A percentile compares a stretch with the other conserved stretches of the same genome.
These are phyloP conservation scores for Tetramorium bicarinatum DNA, from an alignment of 2,888 invertebrate species.

Conservation along the genomic window DNA sequence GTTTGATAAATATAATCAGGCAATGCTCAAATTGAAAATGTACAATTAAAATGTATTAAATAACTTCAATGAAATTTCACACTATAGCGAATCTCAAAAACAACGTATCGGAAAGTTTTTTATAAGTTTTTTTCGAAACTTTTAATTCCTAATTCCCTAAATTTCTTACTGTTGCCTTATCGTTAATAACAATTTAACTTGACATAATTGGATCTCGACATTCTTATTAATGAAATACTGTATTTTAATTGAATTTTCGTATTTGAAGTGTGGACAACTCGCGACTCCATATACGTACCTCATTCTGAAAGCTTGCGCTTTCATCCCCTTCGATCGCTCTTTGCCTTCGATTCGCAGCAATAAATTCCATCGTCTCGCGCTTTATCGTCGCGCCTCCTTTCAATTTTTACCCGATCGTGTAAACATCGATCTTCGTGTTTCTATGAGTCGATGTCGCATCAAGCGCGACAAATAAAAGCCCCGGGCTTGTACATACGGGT, in stretches of 20 bases:
- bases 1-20: neutral
- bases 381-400: slow-evolving; percentile 25
- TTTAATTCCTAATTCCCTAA: neutral
- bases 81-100: neutral
- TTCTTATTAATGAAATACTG: neutral
- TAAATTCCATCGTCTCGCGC: slow-evolving; percentile 32
- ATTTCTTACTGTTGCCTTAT: neutral
- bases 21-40: neutral
- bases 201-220: neutral
- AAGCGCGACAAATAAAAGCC: slow-evolving; percentile 46
- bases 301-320: neutral
- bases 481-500: neutral
- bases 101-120: neutral
- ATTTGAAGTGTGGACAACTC: neutral
- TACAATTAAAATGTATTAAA: neutral
- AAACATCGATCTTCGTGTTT: slow-evolving; percentile 49
- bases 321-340: neutral
- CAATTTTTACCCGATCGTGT: slow-evolving; percentile 8
- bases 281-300: neutral
- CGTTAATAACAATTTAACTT: neutral
- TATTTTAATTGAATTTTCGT: neutral
- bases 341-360: neutral
- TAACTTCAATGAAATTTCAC: neutral
- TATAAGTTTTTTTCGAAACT: neutral
- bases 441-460: slow-evolving; percentile 34